Evolutionary conservation across 1,140 invertebrate genomes (phyloP).

Genomic region (Macrobrachium nipponense): DNA sequence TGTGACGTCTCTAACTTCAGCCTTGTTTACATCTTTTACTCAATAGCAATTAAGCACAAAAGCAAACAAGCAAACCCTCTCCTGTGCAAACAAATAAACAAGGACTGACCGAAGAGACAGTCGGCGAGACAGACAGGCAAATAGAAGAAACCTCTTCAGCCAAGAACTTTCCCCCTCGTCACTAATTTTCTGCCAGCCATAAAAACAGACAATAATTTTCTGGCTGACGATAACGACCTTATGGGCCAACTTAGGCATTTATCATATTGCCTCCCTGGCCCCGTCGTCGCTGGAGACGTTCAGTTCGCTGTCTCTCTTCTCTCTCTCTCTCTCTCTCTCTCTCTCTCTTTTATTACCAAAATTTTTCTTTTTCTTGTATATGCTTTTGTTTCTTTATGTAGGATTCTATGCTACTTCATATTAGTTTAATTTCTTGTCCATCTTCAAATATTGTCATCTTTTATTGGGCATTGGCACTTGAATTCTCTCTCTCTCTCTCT

Average conservation of each 20-base stretch:
- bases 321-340: neutral
- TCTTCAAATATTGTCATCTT: neutral
- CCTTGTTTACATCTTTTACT: too few relatives aligned
- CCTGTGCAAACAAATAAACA: too few relatives aligned
- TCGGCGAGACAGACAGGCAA: too few relatives aligned
- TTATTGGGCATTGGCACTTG: neutral
- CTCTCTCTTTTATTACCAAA: neutral
- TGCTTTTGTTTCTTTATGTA: neutral
- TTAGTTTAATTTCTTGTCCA: neutral
- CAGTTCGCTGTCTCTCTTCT: neutral
- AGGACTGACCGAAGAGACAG: too few relatives aligned
- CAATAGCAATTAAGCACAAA: too few relatives aligned
- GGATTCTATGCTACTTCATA: neutral
- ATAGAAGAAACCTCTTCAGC: too few relatives aligned
- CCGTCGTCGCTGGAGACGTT: neutral
- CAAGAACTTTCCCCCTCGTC: constrained; percentile 2
- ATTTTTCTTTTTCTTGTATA: neutral
- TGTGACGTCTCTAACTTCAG: too few relatives aligned
- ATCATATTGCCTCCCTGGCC: neutral
- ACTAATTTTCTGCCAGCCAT: constrained; percentile 42
- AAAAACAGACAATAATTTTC: constrained; percentile 40
- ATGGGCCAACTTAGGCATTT: neutral
- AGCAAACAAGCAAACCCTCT: too few relatives aligned
- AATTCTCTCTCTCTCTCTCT: neutral
- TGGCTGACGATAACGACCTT: constrained; percentile 26